Conservation (phyloP, 2,888 invertebrate species). For the Hoplodrina ambigua region DNA sequence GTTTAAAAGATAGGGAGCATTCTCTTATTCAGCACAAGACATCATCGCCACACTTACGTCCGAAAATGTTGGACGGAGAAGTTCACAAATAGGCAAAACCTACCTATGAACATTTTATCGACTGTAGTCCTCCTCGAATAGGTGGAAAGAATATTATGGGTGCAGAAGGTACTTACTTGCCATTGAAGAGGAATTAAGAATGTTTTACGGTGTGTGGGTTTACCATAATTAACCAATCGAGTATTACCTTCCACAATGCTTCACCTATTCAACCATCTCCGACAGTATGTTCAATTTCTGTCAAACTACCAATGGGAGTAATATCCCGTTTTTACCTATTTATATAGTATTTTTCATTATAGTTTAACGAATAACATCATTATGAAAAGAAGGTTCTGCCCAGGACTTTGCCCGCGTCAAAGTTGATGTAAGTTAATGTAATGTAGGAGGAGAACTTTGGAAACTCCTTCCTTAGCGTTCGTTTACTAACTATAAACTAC, state of each 20-base stretch:
- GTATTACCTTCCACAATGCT: constrained; percentile 18
- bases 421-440: too few species aligned
- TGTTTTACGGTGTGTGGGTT: neutral
- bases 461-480: too few species aligned
- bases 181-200: constrained; percentile 6
- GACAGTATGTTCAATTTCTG: constrained; percentile 8
- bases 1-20: constrained; percentile 30
- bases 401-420: too few species aligned
- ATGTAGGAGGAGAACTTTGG: too few species aligned
- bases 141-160: neutral
- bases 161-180: neutral
- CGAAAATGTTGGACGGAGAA: neutral
- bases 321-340: too few species aligned
- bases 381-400: too few species aligned
- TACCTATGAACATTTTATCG: too few species aligned
- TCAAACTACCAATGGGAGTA: neutral
- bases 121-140: neutral
- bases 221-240: neutral
- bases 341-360: too few species aligned
- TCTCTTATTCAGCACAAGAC: constrained; percentile 33
- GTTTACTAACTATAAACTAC: too few species aligned
- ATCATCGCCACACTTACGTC: neutral
- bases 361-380: too few species aligned
- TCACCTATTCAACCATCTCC: constrained; percentile 13
- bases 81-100: neutral